phyloP scores from a whole-genome alignment of 1,140 invertebrate genomes.

The Drosophila novamexicana region DNA sequence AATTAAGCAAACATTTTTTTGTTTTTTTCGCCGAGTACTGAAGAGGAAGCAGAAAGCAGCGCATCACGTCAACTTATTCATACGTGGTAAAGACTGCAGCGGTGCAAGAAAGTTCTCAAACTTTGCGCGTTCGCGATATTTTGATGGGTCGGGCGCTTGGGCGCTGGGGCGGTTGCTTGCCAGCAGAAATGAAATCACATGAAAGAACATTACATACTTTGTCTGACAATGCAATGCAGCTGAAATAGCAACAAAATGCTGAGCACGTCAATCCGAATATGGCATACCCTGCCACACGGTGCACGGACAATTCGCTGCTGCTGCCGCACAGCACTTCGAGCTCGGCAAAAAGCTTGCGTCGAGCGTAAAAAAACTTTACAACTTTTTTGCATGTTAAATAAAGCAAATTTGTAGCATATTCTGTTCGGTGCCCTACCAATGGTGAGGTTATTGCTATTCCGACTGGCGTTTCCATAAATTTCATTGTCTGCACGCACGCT shows the following conservation, averaged over 20 bases:
- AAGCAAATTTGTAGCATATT: slow-evolving; percentile 81
- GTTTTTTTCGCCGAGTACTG: neutral
- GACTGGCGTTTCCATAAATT: slow-evolving; percentile 71
- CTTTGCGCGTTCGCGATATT: slow-evolving; percentile 16
- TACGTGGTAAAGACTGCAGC: slow-evolving; percentile 40
- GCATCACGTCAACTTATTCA: slow-evolving; percentile 45
- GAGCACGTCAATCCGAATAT: slow-evolving; percentile 22
- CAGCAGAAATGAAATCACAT: slow-evolving; percentile 59
- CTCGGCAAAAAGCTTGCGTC: neutral
- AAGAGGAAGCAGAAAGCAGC: slow-evolving; percentile 2
- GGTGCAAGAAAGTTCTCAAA: slow-evolving; percentile 29
- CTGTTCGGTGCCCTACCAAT: slow-evolving; percentile 51
- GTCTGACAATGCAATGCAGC: slow-evolving; percentile 47
- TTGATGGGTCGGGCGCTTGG: neutral
- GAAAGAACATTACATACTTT: slow-evolving; percentile 71
- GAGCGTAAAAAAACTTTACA: slow-evolving; percentile 63
- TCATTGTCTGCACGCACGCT: slow-evolving; percentile 71
- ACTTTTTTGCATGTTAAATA: slow-evolving; percentile 78
- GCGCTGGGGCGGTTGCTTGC: neutral
- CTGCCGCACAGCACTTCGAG: neutral
- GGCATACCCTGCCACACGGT: slow-evolving; percentile 30
- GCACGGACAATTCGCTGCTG: neutral
- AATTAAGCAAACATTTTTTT: neutral
- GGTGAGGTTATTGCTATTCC: slow-evolving; percentile 36
- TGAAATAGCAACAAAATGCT: slow-evolving; percentile 21